phyloP scores from a whole-genome alignment of 2,113 vertebrate species.

The Melanotaenia duboulayi region DNA sequence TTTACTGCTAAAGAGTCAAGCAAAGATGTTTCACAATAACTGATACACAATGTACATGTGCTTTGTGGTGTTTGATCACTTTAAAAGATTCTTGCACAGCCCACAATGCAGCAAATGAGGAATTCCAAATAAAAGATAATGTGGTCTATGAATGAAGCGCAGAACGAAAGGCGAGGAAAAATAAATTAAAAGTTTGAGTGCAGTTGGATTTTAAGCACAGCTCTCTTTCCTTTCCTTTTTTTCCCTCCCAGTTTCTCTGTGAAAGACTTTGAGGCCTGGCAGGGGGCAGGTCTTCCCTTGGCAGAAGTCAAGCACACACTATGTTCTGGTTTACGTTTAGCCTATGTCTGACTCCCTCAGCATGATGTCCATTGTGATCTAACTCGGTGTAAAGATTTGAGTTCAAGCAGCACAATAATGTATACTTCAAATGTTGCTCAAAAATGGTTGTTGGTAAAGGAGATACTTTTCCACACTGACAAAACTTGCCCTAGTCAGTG shows the following conservation, averaged over 20 bases:
- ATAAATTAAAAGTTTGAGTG: slow-evolving; percentile 33
- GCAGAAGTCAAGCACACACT: slow-evolving; percentile 41
- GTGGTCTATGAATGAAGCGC: slow-evolving; percentile 6
- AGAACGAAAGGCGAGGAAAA: slow-evolving; percentile 19
- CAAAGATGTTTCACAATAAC: not conserved
- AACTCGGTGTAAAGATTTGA: slow-evolving; percentile 9
- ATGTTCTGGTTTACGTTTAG: slow-evolving; percentile 50
- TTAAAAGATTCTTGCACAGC: not conserved
- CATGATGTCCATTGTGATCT: slow-evolving; percentile 27
- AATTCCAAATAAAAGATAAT: slow-evolving; percentile 12
- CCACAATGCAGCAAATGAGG: not conserved
- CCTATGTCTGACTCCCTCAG: slow-evolving; percentile 25
- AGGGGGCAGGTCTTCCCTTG: slow-evolving; percentile 22
- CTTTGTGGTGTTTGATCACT: not conserved
- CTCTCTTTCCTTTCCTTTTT: slow-evolving; percentile 26
- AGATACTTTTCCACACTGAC: too few relatives aligned
- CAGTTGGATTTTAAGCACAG: not conserved
- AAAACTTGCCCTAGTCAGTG: too few relatives aligned
- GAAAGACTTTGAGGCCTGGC: slow-evolving; percentile 27
- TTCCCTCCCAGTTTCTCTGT: slow-evolving; percentile 34
- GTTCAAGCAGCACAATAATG: not conserved
- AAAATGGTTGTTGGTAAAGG: not conserved
- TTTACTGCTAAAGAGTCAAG: too few relatives aligned
- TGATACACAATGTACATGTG: not conserved
- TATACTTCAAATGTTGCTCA: not conserved